Percentiles rank a stretch among this genome's conserved stretches.
These are phyloP conservation scores for Lagodon rhomboides DNA, from an alignment of 2,797 vertebrate species.

Conservation along the genomic window DNA sequence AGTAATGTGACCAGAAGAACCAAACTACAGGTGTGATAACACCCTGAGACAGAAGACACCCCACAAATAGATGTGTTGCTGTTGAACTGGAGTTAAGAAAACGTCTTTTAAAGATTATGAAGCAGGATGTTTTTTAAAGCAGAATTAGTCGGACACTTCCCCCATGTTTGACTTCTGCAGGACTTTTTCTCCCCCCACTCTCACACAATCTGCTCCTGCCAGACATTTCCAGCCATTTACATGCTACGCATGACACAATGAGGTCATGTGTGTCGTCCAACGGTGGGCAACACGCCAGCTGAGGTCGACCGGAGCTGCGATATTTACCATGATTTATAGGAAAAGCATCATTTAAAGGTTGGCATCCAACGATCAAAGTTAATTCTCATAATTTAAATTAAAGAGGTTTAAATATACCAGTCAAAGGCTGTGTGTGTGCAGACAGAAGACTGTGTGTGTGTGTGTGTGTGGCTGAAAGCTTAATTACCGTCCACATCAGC, in stretches of 20 bases:
- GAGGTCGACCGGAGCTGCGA: not conserved
- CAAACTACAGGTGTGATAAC: too few relatives aligned
- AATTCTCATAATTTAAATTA: slow-evolving; percentile 18
- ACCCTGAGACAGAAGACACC: too few relatives aligned
- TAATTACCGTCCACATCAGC: slow-evolving; percentile 39
- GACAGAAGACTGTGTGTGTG: slow-evolving; percentile 11
- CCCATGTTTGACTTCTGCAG: not conserved
- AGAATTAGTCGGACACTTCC: too few relatives aligned
- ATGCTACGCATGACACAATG: not conserved
- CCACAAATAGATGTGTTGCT: too few relatives aligned
- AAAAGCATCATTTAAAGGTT: not conserved
- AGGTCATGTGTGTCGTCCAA: not conserved
- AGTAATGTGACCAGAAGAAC: too few relatives aligned
- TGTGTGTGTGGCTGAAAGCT: not conserved
- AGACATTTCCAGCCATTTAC: not conserved
- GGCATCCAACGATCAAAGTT: slow-evolving; percentile 12
- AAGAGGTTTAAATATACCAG: slow-evolving; percentile 10
- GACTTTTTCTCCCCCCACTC: not conserved
- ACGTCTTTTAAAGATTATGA: too few relatives aligned
- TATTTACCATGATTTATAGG: not conserved
- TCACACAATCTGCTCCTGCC: not conserved
- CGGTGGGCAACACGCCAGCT: not conserved
- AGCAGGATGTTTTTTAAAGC: too few relatives aligned
- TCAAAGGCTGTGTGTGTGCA: slow-evolving; percentile 7
- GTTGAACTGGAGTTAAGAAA: too few relatives aligned